Conservation (phyloP, 2,113 vertebrate species). For the Sylvietta virens region DNA sequence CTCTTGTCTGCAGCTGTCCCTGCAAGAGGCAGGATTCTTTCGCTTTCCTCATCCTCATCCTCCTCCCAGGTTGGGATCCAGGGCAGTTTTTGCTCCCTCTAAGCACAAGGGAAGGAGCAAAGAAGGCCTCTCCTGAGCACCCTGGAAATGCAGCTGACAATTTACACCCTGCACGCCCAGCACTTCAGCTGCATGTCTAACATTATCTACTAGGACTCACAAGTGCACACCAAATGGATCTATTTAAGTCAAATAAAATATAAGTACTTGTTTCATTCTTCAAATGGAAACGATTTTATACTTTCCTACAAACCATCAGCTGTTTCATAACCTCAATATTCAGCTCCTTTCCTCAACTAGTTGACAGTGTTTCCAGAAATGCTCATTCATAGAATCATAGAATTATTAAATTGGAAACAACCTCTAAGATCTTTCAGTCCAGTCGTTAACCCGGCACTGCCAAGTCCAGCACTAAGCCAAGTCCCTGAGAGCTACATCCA, state of each 20-base stretch:
- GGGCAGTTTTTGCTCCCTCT: background rate
- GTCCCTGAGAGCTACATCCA: too few relatives aligned
- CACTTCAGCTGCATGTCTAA: background rate
- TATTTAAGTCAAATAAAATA: background rate
- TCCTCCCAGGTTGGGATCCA: background rate
- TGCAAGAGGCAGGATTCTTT: background rate
- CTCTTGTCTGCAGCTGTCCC: background rate
- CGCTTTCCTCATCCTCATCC: background rate
- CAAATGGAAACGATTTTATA: background rate
- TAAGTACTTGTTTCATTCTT: background rate
- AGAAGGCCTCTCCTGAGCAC: background rate
- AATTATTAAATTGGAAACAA: background rate
- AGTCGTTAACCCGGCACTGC: background rate
- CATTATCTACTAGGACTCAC: background rate
- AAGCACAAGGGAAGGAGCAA: background rate
- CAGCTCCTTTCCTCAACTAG: background rate
- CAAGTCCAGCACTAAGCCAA: background rate
- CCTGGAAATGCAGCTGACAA: background rate
- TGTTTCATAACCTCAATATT: background rate
- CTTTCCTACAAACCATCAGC: background rate
- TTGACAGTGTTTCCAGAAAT: background rate
- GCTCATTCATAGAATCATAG: background rate
- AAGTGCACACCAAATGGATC: background rate
- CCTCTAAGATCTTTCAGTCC: background rate
- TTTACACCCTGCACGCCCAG: accelerated